Base-by-base conservation (phyloP, 2,797 vertebrate genomes). In the Tarsius wallacei region DNA sequence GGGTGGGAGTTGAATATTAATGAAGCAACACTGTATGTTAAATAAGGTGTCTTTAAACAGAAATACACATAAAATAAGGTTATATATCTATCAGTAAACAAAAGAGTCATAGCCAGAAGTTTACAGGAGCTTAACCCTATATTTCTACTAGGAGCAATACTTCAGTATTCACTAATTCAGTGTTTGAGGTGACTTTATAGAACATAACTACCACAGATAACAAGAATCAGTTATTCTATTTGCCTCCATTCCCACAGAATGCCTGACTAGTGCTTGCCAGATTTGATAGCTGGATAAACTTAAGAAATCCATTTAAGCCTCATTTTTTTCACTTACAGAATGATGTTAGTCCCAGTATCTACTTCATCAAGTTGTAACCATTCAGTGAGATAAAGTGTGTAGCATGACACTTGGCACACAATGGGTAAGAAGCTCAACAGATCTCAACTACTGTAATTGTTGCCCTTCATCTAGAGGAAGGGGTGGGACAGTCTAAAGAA, bases 371-470 rank as follows among this genome's bases (percentile, higher is more conserved):
- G 28, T 6, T 59, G 21, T 15, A 36, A 91, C 49, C 28, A 11
- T 28, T 17, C 57, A 61, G 3, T 6, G 36, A 59, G 57, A 7
- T 57, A 13, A 7, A 55, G 28, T 36, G 16, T 59, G 3, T n/a
- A 24, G n/a, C 8, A 17, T 42, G 87, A 70, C 24, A 49, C 19
- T 15, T 22, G 77, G 76, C 70, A 51, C 12, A 5, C 22, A 3
- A 21, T 7, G n/a, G 7, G 7, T 8, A 4, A 80, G 64, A 51
- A 31, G 36, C 16, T 66, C 3, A 31, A 1, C 0, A 2, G 28
- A n/a, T 5, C 3, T 1, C n/a, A 7, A 42, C 26, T 19, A 4
- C 13, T 33, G 5, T 8, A 4, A 63, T 15, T 74, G 28, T 7
- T 19, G 9, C 24, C 64, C 13, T 17, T 77, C 9, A 2, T 8